Evolutionary conservation across 2,797 vertebrate species (phyloP), one percentile per base, ranked within the genome.

Genomic region (Eulemur coronatus): DNA sequence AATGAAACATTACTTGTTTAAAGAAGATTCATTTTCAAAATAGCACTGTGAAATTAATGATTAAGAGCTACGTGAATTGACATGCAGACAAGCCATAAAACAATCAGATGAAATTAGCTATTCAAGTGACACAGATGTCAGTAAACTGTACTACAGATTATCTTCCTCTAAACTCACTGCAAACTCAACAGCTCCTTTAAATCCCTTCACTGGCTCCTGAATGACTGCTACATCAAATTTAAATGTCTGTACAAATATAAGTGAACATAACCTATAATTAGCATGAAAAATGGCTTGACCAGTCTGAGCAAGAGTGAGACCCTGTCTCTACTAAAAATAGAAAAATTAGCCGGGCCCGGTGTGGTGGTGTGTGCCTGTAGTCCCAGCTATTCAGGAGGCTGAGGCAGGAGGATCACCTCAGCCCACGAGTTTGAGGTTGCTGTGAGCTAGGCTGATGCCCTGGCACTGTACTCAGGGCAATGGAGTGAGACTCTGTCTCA

Each of bases 1-100:
- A 97, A 88, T n/a, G 52, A 20, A 89, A 95, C 93, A 93, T 93
- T 10, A 95, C 78, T 96, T 92, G 72, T 73, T 92, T 50, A 96
- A 92, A 85, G 8, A 73, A 95, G n/a, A 80, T 87, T 89, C 81
- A 14, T 7, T 55, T 97, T 97, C 46, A 73, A 97, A 94, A 59
- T 46, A 97, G 73, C 35, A 72, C 15, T 33, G 7, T 84, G 57
- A 97, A 82, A 55, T 92, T 95, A 97, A 92, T 96, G 17, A 88
- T 84, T 86, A 82, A 87, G 89, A 95, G 93, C 30, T 88, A 14
- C 17, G 38, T 38, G 46, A 73, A 52, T 2, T 43, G 95, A 90
- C 28, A 92, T 30, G 88, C 89, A 96, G 48, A 96, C 94, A 96
- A 86, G 33, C 59, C 90, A 8, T 86, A 57, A 82, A 50, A 94